Evolutionary conservation across 1,140 invertebrate species (phyloP), one percentile per base, ranked within the genome.

Genomic region (Trichoplusia ni): DNA sequence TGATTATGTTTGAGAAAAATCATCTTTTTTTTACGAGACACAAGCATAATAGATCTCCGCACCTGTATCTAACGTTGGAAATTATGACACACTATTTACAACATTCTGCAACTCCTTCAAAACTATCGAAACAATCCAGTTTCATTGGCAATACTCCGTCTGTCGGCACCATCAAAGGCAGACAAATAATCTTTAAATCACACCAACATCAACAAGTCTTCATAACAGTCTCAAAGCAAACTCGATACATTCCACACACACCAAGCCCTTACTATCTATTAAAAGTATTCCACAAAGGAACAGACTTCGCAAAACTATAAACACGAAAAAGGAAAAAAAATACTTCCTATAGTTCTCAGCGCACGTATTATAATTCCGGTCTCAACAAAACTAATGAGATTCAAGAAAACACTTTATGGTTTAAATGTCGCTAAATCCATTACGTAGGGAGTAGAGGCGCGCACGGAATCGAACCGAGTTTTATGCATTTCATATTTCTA

Each of bases 401-500:
- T 18, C 18, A 5, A 21, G 19, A 47, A 25, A 46, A 44, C 40
- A 35, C 33, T 53, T 63, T 42, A 44, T 35, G 7, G 29, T 19
- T 21, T 42, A 46, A 61, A 64, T 47, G 47, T 51, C 64, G 49
- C 51, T 54, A 66, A 66, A 64, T 65, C 46, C 67, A 73, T 73
- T 73, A 67, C 40, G 31, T 38, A n/a, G n/a, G n/a, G n/a, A 18
- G 44, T 46, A 38, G 42, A 68, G 46, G 46, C 25, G 29, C 29
- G 27, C 25, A 44, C 2, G 38, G 38, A 42, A 58, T 27, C 16
- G 23, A 61, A 59, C 54, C 11, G 40, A 66, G 56, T 71, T 78
- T 80, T 75, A 79, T 74, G 74, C 68, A 67, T 81, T 49, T 76
- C 65, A 71, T 81, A 83, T 73, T 75, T 77, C 71, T 54, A 81